Evolutionary conservation across 2,797 vertebrate genomes (phyloP), one percentile per base, ranked within the genome.

Genomic region (Harpagifer antarcticus): DNA sequence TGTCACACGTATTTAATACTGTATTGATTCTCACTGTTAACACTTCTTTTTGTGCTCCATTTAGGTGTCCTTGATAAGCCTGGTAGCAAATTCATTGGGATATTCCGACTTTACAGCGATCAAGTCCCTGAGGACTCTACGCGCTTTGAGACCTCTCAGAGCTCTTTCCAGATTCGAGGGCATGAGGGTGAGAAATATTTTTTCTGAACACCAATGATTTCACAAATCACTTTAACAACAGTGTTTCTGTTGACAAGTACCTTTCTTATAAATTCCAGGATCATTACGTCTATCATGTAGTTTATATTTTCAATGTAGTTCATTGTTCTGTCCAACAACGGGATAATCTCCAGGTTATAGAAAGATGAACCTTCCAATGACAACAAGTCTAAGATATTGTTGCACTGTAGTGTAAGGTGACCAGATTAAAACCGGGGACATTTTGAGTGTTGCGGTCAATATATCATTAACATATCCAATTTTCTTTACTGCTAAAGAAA

Each of bases 141-240:
- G 95, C 31, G 95, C 95, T 78, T 81, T 96, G 72, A 92, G 95
- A 72, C 95, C 95, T 23, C 90, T 96, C 47, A 89, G 95, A 87
- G 94, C 94, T 78, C 84, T 94, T 58, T 95, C 94, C 90, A 94
- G 94, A 92, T 96, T 96, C 74, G 94, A 96, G 90, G 96, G 95
- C 58, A 95, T 97, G 95, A 88, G 96, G 94, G 96, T 97, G 85
- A 95, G 95, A 78, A 59, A 49, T 14, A 17, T 1, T 3, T 68
- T 66, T 57, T 58, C 33, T 74, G 1, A 47, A 33, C 12, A 52
- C n/a, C 16, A 33, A 43, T 64, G 11, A 63, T 1, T 19, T 31
- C 19, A 54, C 19, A 50, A 8, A 8, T 42, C 12, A 1, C 43
- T 37, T n/a, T 63, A 17, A 54, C 48, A 65, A 19, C 44, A 43